phyloP scores from a whole-genome alignment of 30 jellyfish, hydroid and myxozoan species.

The Cassiopea andromeda region DNA sequence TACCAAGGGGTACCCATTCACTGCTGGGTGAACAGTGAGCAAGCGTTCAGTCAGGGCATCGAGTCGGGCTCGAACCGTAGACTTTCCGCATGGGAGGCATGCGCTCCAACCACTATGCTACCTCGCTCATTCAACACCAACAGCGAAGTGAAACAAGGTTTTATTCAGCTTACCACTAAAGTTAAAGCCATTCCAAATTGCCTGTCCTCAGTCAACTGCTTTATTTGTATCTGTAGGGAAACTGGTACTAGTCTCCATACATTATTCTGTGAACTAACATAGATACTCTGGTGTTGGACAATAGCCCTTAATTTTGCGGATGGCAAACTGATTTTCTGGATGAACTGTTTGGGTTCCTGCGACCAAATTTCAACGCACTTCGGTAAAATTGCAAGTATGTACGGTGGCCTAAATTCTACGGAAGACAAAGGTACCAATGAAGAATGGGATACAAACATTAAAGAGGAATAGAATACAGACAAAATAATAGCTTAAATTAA shows the following conservation, averaged over 20 bases:
- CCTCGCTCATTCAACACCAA: no score
- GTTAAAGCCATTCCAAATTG: conserved; percentile 86
- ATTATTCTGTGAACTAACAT: conserved; percentile 66
- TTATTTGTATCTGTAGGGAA: conserved; percentile 64
- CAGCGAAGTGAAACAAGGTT: background rate
- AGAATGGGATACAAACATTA: background rate
- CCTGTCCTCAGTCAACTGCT: conserved; percentile 75
- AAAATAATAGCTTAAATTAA: no score
- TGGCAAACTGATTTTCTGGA: conserved; percentile 78
- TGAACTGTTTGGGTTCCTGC: conserved; percentile 78
- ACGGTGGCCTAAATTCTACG: conserved; percentile 65
- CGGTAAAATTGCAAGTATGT: conserved; percentile 85
- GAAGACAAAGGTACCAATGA: background rate
- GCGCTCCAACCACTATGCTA: no score
- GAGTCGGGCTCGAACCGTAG: no score
- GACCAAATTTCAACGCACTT: conserved; percentile 84
- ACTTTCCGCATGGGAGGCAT: no score
- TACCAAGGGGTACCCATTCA: no score
- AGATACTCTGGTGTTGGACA: conserved; percentile 54
- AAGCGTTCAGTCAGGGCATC: no score
- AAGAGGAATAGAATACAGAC: background rate
- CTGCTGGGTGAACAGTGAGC: no score
- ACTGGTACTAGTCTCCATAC: conserved; percentile 94
- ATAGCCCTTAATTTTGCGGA: conserved; percentile 58
- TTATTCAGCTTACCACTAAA: conserved; percentile 50